A percentile compares a stretch with the other conserved stretches of the same genome.
These are phyloP conservation scores for Agrilus biguttatus DNA, from an alignment of 2,888 invertebrate genomes.

Conservation along the genomic window DNA sequence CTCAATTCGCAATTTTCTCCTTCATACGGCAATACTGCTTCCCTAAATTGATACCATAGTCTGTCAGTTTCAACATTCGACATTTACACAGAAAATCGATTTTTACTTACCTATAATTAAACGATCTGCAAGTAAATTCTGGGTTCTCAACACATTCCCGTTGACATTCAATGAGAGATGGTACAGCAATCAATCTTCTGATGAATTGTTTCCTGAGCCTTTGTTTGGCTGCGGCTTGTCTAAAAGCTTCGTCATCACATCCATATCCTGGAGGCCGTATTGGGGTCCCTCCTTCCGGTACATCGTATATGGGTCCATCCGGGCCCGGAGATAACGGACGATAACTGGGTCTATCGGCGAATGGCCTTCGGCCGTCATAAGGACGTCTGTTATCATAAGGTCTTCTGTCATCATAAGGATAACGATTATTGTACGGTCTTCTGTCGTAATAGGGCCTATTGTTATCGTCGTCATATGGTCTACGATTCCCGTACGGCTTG, in stretches of 20 bases:
- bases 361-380: conserved; percentile 14
- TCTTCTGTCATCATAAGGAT: conserved; percentile 4
- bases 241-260: conserved; percentile 74
- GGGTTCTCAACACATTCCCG: conserved; percentile 69
- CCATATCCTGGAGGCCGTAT: conserved; percentile 37
- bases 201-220: conserved; percentile 68
- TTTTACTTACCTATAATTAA: conserved; percentile 58
- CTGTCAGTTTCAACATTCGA: not conserved
- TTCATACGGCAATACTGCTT: conserved; percentile 31
- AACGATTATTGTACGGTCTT: conserved; percentile 4
- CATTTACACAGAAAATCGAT: not conserved
- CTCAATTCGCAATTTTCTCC: conserved; percentile 78
- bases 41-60: conserved; percentile 6
- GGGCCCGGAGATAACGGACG: conserved; percentile 27
- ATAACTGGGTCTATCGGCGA: conserved; percentile 10
- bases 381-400: conserved; percentile 6
- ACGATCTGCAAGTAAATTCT: conserved; percentile 74
- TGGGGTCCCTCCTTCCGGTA: conserved; percentile 16
- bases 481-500: conserved; percentile 3
- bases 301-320: conserved; percentile 30
- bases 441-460: conserved; percentile 3
- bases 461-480: conserved; percentile 5
- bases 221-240: conserved; percentile 65
- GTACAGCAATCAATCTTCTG: conserved; percentile 55
- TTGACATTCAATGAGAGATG: conserved; percentile 67